Evolutionary conservation across 2,113 vertebrate species (phyloP).

Genomic region (Columba janthina): DNA sequence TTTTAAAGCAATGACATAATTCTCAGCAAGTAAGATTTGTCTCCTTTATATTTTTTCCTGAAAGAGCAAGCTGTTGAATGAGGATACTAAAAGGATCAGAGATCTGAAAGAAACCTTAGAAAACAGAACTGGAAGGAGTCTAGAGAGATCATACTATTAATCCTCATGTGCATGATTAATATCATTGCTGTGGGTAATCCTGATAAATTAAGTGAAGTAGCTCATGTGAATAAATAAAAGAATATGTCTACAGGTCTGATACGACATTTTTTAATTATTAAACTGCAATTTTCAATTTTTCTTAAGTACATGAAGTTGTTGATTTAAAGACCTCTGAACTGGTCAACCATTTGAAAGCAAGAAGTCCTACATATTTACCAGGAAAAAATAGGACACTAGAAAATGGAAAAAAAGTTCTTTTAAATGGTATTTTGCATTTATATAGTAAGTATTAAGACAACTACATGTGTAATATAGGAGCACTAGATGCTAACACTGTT

Average conservation of each 20-base stretch:
- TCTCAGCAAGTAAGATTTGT: neutral
- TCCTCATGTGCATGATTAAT: neutral
- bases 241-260: neutral
- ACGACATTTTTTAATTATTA: neutral
- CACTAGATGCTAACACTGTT: neutral
- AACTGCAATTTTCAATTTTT: neutral
- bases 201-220: neutral
- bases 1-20: neutral
- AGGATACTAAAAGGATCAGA: neutral
- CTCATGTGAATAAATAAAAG: neutral
- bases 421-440: neutral
- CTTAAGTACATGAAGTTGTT: neutral
- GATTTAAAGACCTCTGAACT: neutral
- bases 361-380: neutral
- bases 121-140: neutral
- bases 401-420: neutral
- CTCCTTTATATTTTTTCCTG: neutral
- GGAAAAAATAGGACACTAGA: neutral
- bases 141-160: neutral
- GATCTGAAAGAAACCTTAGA: neutral
- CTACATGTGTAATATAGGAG: neutral
- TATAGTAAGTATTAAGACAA: neutral
- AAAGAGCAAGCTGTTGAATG: neutral
- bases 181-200: neutral
- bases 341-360: neutral